These are phyloP conservation scores for Quadroppia sp. DNA, from an alignment of 2,888 invertebrate species.

Conservation along the genomic window DNA sequence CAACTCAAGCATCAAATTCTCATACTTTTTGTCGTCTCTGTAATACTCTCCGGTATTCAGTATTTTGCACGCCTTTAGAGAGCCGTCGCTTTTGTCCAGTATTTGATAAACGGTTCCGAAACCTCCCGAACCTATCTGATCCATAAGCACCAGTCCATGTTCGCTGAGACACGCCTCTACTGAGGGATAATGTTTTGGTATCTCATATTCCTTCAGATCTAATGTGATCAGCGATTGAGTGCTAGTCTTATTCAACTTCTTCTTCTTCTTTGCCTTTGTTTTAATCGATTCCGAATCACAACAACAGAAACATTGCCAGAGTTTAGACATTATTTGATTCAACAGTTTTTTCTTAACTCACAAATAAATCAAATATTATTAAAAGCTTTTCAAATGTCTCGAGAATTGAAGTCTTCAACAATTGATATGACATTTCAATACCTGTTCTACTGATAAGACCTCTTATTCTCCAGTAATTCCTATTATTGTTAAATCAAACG, in stretches of 20 bases:
- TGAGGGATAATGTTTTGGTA: not conserved
- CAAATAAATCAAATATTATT: too few species aligned
- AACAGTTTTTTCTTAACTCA: too few species aligned
- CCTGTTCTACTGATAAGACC: too few species aligned
- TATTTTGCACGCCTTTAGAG: not conserved
- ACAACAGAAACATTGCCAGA: too few species aligned
- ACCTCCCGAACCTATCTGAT: not conserved
- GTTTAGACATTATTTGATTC: too few species aligned
- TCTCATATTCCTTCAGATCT: not conserved
- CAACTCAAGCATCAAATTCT: not conserved
- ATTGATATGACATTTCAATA: too few species aligned
- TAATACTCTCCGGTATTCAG: not conserved
- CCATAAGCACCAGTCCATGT: not conserved
- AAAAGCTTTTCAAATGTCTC: too few species aligned
- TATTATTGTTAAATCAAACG: too few species aligned
- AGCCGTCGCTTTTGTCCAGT: not conserved
- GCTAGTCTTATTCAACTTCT: not conserved
- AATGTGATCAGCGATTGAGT: not conserved
- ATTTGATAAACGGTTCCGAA: not conserved
- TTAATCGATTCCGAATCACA: too few species aligned
- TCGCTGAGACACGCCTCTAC: not conserved
- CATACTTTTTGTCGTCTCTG: not conserved
- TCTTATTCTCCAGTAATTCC: too few species aligned
- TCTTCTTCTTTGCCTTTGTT: too few species aligned
- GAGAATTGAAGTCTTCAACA: too few species aligned